Evolutionary conservation across 2,797 vertebrate genomes (phyloP), one percentile per base, ranked within the genome.

Genomic region (Cuniculus paca): DNA sequence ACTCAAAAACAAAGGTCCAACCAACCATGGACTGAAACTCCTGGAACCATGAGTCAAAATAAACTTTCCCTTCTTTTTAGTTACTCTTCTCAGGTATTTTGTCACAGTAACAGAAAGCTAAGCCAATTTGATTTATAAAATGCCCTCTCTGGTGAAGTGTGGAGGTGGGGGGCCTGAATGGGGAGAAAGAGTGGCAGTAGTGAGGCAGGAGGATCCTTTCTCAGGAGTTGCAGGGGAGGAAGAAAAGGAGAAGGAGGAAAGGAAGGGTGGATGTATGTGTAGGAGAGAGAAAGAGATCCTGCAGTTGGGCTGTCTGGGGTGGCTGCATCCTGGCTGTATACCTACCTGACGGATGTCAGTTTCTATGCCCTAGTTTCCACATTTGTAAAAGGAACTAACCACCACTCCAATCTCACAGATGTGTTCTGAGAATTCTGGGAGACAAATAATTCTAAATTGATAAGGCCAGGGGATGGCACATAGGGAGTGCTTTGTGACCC

Each of bases 371-470:
- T 6, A 17, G 50, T 77, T 83, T 81, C 52, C 83, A 88, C 28
- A 54, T 39, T 42, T 84, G 10, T 14, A 24, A 80, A 92, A 48
- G 56, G 36, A 50, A 61, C 31, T 90, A 34, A 10, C 48, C 48
- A 10, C 10, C 45, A 39, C 7, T 6, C 36, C 24, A 1, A 5
- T 45, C 56, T 60, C 48, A 93, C 63, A 42, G 65, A 19, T 0
- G 1, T 0, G 7, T 4, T 34, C n/a, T 11, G 70, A 70, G 70
- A 75, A 60, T 39, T n/a, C 26, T 1, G 0, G 1, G 14, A 92
- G 60, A 70, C 11, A 14, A 56, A 34, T n/a, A 6, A n/a, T 34
- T 60, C 26, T 14, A 5, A 58, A n/a, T 12, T 5, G 63, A 45
- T 26, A 28, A 20, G 22, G 12, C 2, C 0, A 34, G 12, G n/a